Conservation (phyloP, 2,888 invertebrate genomes). For the Geophilus truncorum region DNA sequence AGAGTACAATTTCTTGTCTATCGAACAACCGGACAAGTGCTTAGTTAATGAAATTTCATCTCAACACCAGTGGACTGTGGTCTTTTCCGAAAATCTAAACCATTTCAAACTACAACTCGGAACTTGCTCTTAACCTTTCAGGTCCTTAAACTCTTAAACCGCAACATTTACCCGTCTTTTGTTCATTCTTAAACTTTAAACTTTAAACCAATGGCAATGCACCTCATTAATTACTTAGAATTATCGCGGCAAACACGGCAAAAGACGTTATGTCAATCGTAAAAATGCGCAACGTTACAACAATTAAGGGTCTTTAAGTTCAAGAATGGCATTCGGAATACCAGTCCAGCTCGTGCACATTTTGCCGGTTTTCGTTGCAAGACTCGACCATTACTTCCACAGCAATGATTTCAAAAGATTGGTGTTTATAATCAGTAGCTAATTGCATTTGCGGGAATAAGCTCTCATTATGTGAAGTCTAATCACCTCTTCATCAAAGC, state of each 20-base stretch:
- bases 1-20: too few species aligned
- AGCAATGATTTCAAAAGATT: not conserved
- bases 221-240: not conserved
- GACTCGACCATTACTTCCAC: not conserved
- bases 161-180: too few species aligned
- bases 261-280: not conserved
- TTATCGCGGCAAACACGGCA: not conserved
- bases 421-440: not conserved
- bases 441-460: not conserved
- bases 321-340: not conserved
- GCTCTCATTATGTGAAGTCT: not conserved
- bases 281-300: not conserved
- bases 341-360: not conserved
- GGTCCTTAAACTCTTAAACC: too few species aligned
- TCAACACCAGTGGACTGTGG: too few species aligned
- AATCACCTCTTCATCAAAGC: constrained; percentile 2
- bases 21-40: too few species aligned
- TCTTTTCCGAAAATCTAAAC: too few species aligned
- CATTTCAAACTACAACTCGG: too few species aligned
- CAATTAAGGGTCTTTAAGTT: not conserved
- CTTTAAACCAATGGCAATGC: too few species aligned
- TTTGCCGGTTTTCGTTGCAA: not conserved
- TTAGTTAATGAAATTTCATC: too few species aligned
- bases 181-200: too few species aligned
- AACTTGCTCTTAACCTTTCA: too few species aligned